Evolutionary conservation across 2,113 vertebrate genomes (phyloP), one percentile per base, ranked within the genome.

Genomic region (Alces alces): DNA sequence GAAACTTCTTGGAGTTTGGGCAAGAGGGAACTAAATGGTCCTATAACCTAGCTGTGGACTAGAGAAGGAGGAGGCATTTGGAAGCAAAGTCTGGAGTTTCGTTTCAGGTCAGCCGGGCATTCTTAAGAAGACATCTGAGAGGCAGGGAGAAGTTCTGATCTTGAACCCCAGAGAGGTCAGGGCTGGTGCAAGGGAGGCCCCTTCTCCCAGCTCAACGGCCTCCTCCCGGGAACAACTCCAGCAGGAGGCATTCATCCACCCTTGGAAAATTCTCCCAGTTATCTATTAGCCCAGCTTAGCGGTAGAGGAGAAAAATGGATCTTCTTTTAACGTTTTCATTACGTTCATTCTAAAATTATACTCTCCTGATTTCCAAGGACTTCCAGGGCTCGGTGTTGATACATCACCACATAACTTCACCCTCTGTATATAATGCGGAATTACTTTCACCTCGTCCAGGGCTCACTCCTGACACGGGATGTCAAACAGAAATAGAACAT

Each of bases 401-500:
- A 93, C 80, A 96, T 96, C 64, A 78, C 92, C 92, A 86, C 95
- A 96, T 96, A 97, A 95, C 96, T 97, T 95, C 88, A 39, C 82
- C 50, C 92, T 98, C 92, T 96, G 96, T 98, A 70, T 97, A 96
- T 93, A 98, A 98, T 70, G 97, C 85, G n/a, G 97, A 97, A 91
- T 97, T 88, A 97, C 94, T 96, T 79, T 96, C 3, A 2, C 92
- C 80, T 96, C 78, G 23, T 95, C 92, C 97, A 86, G 92, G 57
- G 45, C 88, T 98, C 66, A 13, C 47, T 89, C 92, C 90, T 98
- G 98, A 98, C 94, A 89, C 0, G 25, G 57, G 80, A 84, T 97
- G 98, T 98, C 97, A 98, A 98, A 97, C 94, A 98, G 97, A 98
- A 97, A 98, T 58, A 97, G 98, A 98, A 96, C 97, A 98, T 91